Conservation (phyloP, 2,797 vertebrate genomes). For the Acanthornis magna region DNA sequence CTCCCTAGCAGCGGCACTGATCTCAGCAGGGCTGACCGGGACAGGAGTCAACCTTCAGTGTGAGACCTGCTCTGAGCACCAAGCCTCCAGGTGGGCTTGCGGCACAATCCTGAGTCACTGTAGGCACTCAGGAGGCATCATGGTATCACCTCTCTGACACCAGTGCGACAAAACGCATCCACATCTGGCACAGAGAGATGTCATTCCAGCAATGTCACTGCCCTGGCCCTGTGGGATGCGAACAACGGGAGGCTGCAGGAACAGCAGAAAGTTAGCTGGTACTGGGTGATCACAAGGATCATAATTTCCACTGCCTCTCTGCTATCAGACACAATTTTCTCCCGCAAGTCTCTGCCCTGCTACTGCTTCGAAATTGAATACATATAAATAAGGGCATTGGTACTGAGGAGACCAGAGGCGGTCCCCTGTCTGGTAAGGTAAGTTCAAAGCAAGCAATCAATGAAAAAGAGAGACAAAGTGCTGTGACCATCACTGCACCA, state of each 20-base stretch:
- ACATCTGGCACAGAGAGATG: not conserved
- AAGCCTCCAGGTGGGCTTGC: not conserved
- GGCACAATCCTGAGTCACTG: not conserved
- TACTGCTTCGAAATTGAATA: not conserved
- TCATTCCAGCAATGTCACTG: not conserved
- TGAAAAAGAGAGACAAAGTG: not conserved
- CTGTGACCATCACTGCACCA: not conserved
- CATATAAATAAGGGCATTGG: fast-evolving
- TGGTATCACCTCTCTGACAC: not conserved
- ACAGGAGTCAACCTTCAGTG: not conserved
- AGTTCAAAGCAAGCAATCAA: not conserved
- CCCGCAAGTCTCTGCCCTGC: not conserved
- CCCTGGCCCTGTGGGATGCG: fast-evolving
- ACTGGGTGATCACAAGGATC: not conserved
- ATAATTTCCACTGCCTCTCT: not conserved
- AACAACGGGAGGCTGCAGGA: not conserved
- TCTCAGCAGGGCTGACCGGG: not conserved
- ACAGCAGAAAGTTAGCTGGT: not conserved
- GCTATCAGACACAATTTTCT: not conserved
- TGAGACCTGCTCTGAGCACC: not conserved
- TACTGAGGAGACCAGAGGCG: not conserved
- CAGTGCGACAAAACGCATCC: not conserved
- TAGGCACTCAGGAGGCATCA: not conserved
- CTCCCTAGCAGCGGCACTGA: not conserved
- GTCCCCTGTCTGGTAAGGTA: not conserved